Conservation (phyloP, 2,113 vertebrate species). For the Phylloscopus trochiloides region DNA sequence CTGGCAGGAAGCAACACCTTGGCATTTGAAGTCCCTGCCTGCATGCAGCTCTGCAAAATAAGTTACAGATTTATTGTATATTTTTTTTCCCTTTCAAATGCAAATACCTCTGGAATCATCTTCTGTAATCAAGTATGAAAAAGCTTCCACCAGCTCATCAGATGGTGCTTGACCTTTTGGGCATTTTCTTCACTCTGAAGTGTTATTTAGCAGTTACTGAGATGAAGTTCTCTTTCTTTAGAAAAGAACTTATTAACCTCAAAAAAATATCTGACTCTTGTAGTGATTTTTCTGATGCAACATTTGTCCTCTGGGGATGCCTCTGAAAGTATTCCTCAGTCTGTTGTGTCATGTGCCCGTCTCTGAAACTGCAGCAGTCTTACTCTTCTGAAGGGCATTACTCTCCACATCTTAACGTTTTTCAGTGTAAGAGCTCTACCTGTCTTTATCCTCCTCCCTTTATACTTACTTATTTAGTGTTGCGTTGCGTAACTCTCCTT, state of each 20-base stretch:
- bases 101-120: background rate
- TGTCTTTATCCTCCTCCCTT: background rate
- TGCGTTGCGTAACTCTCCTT: too few species aligned
- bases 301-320: too few species aligned
- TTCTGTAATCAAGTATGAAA: background rate
- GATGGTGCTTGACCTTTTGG: background rate
- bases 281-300: background rate
- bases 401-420: background rate
- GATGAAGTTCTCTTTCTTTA: background rate
- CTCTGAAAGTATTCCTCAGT: too few species aligned
- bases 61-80: background rate
- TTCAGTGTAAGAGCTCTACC: background rate
- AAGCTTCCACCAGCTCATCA: background rate
- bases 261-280: background rate
- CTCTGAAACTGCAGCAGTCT: background rate
- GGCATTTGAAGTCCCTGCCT: background rate
- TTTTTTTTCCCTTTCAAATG: background rate
- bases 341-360: too few species aligned
- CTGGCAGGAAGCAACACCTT: background rate
- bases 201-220: background rate
- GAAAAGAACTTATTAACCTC: background rate
- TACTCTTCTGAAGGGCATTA: background rate
- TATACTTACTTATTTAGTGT: background rate
- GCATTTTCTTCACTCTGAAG: background rate
- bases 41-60: background rate